Evolutionary conservation across 2,888 invertebrate genomes (phyloP), one percentile per base, ranked within the genome.

Genomic region (Geotrupes spiniger): DNA sequence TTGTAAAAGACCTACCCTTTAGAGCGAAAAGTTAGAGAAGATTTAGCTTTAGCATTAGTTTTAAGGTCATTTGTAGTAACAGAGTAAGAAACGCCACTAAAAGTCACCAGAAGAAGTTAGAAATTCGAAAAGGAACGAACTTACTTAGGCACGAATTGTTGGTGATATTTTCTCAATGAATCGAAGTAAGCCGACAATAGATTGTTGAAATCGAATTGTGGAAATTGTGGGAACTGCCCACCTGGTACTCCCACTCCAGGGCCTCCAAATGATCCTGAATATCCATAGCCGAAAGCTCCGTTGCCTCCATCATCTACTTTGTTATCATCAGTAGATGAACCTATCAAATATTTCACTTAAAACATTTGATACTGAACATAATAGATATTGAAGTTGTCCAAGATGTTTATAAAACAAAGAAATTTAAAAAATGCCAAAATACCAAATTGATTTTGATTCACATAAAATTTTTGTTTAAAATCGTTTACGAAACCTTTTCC

Each of bases 141-240:
- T 59, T 65, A 69, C 69, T 63, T 63, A 39, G 57, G 60, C 12
- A 62, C 51, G 37, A 69, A 57, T 51, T 64, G 58, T 37, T 67
- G 60, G 44, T 69, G 63, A 46, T 65, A 63, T 42, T 61, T 65
- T 38, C 60, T 59, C 42, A 69, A 49, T 36, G 56, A 54, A 9
- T 61, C 60, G 21, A 69, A 54, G 45, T 67, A 68, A 26, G 46
- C 42, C 17, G 47, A 31, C n/a, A 60, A 28, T 29, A 59, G 48
- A 29, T 42, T 55, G 44, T 55, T 52, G 48, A 61, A 60, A 42
- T 60, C 56, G 37, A 59, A 59, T 27, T 45, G 38, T 2, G 58
- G 56, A 36, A 53, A 42, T 17, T 52, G 51, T n/a, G 54, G 54
- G 27, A 43, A 37, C 11, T 33, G 42, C 27, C 46, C 48, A 10